Conservation (phyloP, 2,888 invertebrate species). For the Oscheius sp. region DNA sequence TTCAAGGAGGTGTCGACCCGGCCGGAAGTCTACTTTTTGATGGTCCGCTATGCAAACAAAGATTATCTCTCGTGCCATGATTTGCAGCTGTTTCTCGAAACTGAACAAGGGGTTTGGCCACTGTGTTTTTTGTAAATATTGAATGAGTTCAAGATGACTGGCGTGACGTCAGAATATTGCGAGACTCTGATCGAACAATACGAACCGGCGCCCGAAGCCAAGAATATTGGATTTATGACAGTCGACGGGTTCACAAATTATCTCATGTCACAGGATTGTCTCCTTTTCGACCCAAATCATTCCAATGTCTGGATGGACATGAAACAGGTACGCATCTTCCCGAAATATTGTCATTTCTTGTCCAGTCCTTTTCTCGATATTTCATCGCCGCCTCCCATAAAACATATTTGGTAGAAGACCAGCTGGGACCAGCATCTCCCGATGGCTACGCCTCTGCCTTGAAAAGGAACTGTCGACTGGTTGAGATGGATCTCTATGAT, state of each 20-base stretch:
- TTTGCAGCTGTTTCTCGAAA: slow-evolving; percentile 78
- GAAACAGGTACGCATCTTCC: slow-evolving; percentile 74
- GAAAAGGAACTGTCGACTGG: slow-evolving; percentile 77
- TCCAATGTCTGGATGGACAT: slow-evolving; percentile 77
- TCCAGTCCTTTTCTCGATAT: slow-evolving; percentile 72
- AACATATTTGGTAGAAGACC: slow-evolving; percentile 76
- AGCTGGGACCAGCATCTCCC: slow-evolving; percentile 77
- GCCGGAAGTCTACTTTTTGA: slow-evolving; percentile 79
- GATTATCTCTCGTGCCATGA: slow-evolving; percentile 78
- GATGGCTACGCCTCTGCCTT: slow-evolving; percentile 77
- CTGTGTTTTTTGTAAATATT: neutral
- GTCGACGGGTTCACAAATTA: slow-evolving; percentile 77
- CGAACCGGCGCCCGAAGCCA: slow-evolving; percentile 78
- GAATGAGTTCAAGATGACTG: slow-evolving; percentile 75
- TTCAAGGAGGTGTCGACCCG: slow-evolving; percentile 79
- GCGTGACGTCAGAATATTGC: slow-evolving; percentile 77
- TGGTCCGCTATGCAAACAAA: slow-evolving; percentile 78
- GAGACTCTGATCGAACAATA: slow-evolving; percentile 76
- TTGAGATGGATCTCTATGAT: slow-evolving; percentile 79
- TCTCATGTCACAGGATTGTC: slow-evolving; percentile 76
- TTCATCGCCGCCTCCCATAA: slow-evolving; percentile 61
- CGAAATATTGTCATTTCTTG: neutral
- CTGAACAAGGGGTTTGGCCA: slow-evolving; percentile 78
- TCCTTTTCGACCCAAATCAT: slow-evolving; percentile 77
- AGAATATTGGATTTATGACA: slow-evolving; percentile 76